Percentiles rank a stretch among this genome's conserved stretches.
phyloP scores from a whole-genome alignment of 1,140 invertebrate species.

The Eumeta japonica region DNA sequence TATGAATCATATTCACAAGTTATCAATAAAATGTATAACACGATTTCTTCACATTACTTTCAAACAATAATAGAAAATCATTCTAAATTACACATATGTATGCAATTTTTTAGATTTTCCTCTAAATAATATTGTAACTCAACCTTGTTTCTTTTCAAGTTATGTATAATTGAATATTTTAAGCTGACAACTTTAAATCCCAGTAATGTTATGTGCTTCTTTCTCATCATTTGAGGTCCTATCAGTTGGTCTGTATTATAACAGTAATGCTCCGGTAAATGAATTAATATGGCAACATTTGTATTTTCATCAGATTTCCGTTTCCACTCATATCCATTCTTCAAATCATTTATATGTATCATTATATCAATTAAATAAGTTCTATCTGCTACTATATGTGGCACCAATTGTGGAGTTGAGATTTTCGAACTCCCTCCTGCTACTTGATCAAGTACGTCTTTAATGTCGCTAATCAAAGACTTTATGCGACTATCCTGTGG shows the following conservation, averaged over 20 bases:
- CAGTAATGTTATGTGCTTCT: slow-evolving; percentile 61
- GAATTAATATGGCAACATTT: slow-evolving; percentile 61
- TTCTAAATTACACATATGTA: too few species aligned
- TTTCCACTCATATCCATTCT: slow-evolving; percentile 48
- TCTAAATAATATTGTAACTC: too few species aligned
- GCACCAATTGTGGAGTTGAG: slow-evolving; percentile 54
- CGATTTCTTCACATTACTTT: too few species aligned
- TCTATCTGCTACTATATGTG: slow-evolving; percentile 58
- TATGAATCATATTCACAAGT: too few species aligned
- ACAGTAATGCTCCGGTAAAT: slow-evolving; percentile 68
- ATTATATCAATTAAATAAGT: slow-evolving; percentile 66
- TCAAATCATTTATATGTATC: slow-evolving; percentile 52
- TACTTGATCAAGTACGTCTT: slow-evolving; percentile 39
- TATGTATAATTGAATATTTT: slow-evolving; percentile 57
- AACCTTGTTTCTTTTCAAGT: too few species aligned
- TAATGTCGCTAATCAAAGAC: slow-evolving; percentile 55
- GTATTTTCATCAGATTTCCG: slow-evolving; percentile 34
- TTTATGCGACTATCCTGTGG: slow-evolving; percentile 58
- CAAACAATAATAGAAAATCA: too few species aligned
- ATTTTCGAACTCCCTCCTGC: slow-evolving; percentile 47
- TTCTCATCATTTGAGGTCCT: slow-evolving; percentile 65
- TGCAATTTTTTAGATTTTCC: too few species aligned
- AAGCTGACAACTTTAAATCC: slow-evolving; percentile 66
- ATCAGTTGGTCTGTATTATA: slow-evolving; percentile 55
- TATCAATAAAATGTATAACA: too few species aligned